These are phyloP conservation scores for Rhyacophila brunnea DNA, from an alignment of 1,140 invertebrate genomes.

Conservation along the genomic window DNA sequence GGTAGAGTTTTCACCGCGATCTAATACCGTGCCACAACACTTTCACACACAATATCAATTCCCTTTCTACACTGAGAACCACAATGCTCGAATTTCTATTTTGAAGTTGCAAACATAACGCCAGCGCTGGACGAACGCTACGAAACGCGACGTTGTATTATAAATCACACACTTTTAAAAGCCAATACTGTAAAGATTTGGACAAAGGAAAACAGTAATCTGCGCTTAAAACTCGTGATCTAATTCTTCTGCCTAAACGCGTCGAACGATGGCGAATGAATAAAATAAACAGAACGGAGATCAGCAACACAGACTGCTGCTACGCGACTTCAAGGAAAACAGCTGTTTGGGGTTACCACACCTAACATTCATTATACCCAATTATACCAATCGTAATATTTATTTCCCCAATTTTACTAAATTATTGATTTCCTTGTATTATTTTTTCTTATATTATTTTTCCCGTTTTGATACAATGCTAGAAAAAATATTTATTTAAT, in stretches of 20 bases:
- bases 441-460: too few species aligned
- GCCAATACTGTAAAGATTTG: slow-evolving; percentile 25
- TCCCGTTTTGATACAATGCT: too few species aligned
- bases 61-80: slow-evolving; percentile 24
- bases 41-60: slow-evolving; percentile 29
- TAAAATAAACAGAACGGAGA: slow-evolving; percentile 24
- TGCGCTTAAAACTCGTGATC: slow-evolving; percentile 23
- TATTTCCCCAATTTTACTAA: too few species aligned
- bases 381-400: too few species aligned
- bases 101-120: slow-evolving; percentile 21
- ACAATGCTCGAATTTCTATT: slow-evolving; percentile 20
- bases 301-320: not conserved
- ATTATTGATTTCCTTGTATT: slow-evolving; percentile 17
- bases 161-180: slow-evolving; percentile 23
- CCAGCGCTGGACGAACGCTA: slow-evolving; percentile 18
- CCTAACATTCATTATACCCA: too few species aligned
- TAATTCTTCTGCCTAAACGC: slow-evolving; percentile 9
- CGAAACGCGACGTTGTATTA: not conserved
- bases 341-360: slow-evolving; percentile 15
- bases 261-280: slow-evolving; percentile 21
- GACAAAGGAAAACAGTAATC: slow-evolving; percentile 18
- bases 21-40: slow-evolving; percentile 23
- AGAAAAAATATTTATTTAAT: not conserved
- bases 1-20: slow-evolving; percentile 22
- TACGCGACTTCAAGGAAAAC: slow-evolving; percentile 25